Base-by-base conservation (phyloP, 2,888 invertebrate genomes). In the Homarus gammarus region DNA sequence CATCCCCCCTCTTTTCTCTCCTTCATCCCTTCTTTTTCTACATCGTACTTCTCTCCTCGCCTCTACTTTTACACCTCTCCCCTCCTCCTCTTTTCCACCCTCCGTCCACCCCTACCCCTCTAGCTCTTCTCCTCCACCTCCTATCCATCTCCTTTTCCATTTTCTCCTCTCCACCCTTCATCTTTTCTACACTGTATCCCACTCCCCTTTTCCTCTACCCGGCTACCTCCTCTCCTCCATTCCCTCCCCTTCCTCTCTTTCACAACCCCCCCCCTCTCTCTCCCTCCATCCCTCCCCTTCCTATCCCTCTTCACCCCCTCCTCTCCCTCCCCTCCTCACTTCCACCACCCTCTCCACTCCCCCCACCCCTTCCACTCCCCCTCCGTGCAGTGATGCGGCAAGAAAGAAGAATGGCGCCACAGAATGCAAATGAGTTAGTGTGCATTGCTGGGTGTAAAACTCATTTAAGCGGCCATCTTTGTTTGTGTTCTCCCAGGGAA, bases 381-480 rank as follows among this genome's bases (percentile, higher is more conserved):
- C 15, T 36, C 0, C 36, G 22, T 40, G 73, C 73, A 73, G 73
- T 73, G 73, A 36, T 75, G 36, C 75, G 15, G 44, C 75, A 75
- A 75, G 75, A 75, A 36, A 44, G 27, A 44, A 27, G 75, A 75
- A 75, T 75, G 44, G 75, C 40, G 27, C 44, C 40, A 40, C 12
- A 27, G 75, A n/a, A 75, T 75, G 40, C 75, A 75, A 75, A 75
- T 75, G 44, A 75, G 75, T 12, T 22, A 36, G n/a, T 40, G 70
- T 15, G 27, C 44, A 27, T 8, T 44, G 72, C 38, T n/a, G 75
- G 22, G 73, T 75, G 75, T 75, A 27, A 72, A 75, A 75, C 75
- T 75, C 75, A n/a, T 44, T 40, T 22, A 27, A 75, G 75, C 38
- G n/a, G 75, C 75, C 75, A 75, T 40, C 75, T 40, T 75, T 72